These are phyloP conservation scores for Apodemia zela DNA, from an alignment of 2,888 invertebrate species.

Conservation along the genomic window DNA sequence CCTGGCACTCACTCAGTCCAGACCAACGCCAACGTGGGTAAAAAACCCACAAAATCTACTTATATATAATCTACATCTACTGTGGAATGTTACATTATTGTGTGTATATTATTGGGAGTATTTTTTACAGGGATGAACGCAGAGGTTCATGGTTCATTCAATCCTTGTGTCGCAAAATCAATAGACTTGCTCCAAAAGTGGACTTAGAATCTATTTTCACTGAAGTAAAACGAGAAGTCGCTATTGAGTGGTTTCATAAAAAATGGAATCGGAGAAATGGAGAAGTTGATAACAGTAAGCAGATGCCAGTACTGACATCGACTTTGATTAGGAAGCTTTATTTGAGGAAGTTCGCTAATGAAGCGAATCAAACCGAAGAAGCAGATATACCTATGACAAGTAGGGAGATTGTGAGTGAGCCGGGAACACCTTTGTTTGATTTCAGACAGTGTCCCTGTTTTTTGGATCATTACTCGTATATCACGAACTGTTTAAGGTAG, in stretches of 20 bases:
- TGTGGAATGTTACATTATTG: not conserved
- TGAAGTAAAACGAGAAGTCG: constrained; percentile 56
- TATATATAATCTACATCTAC: not conserved
- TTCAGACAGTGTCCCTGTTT: constrained; percentile 38
- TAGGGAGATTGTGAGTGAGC: not conserved
- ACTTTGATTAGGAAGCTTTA: constrained; percentile 5
- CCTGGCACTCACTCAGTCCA: too few relatives aligned
- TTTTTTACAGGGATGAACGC: constrained; percentile 43
- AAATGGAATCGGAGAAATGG: not conserved
- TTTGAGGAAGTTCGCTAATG: not conserved
- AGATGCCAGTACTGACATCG: constrained; percentile 3
- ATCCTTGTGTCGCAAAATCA: constrained; percentile 54
- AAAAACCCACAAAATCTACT: not conserved
- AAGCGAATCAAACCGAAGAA: not conserved
- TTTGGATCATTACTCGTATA: constrained; percentile 40
- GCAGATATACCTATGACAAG: not conserved
- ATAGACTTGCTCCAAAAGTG: constrained; percentile 39
- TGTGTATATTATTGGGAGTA: not conserved
- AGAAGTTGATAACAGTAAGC: not conserved
- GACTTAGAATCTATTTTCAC: constrained; percentile 59
- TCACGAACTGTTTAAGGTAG: not conserved
- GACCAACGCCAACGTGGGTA: too few relatives aligned
- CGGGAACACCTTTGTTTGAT: not conserved
- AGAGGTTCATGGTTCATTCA: constrained; percentile 67
- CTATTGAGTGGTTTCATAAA: constrained; percentile 43